phyloP scores from a whole-genome alignment of 2,797 vertebrate genomes.

The Crocodylus rhombifer region DNA sequence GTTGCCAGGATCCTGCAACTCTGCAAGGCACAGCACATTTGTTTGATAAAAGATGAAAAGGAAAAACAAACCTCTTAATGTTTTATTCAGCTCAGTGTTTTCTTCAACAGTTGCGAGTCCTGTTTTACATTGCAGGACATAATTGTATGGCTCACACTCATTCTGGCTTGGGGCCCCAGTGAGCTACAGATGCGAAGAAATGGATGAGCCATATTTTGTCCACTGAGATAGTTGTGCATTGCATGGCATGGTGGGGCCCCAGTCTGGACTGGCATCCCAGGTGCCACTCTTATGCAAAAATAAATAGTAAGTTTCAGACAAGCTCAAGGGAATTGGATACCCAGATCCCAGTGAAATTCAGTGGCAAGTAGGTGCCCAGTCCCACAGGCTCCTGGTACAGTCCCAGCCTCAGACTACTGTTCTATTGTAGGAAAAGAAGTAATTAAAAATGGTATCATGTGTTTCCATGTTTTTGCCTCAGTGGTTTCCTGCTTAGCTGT shows the following conservation, averaged over 20 bases:
- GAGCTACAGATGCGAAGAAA: not conserved
- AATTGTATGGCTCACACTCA: not conserved
- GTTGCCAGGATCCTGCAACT: not conserved
- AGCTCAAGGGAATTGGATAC: not conserved
- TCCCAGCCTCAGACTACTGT: not conserved
- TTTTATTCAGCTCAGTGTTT: not conserved
- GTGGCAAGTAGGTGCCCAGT: not conserved
- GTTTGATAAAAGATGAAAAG: slow-evolving; percentile 4
- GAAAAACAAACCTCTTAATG: slow-evolving; percentile 49
- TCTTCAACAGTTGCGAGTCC: not conserved
- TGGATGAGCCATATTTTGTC: not conserved
- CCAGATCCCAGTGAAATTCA: not conserved
- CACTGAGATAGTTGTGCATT: not conserved
- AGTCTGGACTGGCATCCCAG: not conserved
- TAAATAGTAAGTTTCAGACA: not conserved
- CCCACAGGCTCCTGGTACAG: not conserved
- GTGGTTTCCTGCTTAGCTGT: not conserved
- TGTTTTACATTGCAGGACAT: not conserved
- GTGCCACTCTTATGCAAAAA: not conserved
- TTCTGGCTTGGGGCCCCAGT: not conserved
- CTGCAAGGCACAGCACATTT: not conserved
- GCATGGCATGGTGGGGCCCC: too few relatives aligned
- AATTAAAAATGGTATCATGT: not conserved
- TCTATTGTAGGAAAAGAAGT: not conserved
- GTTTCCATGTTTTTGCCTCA: not conserved